A percentile compares a stretch with the other conserved stretches of the same genome.
Evolutionary conservation across 2,113 vertebrate species (phyloP).

Genomic region (Pleuronectes platessa): DNA sequence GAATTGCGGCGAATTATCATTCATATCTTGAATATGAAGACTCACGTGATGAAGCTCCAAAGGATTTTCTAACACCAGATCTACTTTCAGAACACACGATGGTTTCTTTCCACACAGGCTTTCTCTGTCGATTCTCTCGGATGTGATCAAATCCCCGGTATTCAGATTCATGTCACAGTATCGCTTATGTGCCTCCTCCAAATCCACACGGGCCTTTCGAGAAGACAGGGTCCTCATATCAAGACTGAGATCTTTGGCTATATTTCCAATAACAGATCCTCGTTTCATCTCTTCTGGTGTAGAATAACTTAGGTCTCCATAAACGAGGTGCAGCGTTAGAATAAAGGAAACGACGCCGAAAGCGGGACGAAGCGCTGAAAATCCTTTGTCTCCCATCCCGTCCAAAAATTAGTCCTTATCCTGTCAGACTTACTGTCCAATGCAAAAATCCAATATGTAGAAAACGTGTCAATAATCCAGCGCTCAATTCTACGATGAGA

Average conservation of each 20-base stretch:
- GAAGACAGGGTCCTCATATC: conserved; percentile 64
- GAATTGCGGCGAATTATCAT: conserved; percentile 74
- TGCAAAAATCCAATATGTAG: background rate
- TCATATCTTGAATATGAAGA: conserved; percentile 71
- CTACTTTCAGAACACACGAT: conserved; percentile 59
- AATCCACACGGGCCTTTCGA: conserved; percentile 67
- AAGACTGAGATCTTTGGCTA: conserved; percentile 79
- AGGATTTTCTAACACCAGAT: conserved; percentile 71
- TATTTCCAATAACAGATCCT: conserved; percentile 78
- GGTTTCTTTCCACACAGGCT: conserved; percentile 62
- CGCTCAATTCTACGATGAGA: background rate
- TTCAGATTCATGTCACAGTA: conserved; percentile 59
- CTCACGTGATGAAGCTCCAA: conserved; percentile 68
- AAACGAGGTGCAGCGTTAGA: conserved; percentile 32
- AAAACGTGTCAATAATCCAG: background rate
- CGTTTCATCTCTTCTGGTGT: conserved; percentile 78
- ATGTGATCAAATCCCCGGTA: conserved; percentile 56
- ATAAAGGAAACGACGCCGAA: conserved; percentile 23
- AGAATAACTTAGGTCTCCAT: conserved; percentile 76
- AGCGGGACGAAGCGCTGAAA: conserved; percentile 15
- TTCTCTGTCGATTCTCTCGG: conserved; percentile 69
- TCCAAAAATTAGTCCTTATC: background rate
- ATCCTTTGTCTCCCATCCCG: conserved; percentile 12
- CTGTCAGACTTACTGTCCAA: background rate
- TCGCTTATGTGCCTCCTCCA: conserved; percentile 6